Conservation (phyloP, 2,888 invertebrate genomes). For the Eurytoma adleriae region DNA sequence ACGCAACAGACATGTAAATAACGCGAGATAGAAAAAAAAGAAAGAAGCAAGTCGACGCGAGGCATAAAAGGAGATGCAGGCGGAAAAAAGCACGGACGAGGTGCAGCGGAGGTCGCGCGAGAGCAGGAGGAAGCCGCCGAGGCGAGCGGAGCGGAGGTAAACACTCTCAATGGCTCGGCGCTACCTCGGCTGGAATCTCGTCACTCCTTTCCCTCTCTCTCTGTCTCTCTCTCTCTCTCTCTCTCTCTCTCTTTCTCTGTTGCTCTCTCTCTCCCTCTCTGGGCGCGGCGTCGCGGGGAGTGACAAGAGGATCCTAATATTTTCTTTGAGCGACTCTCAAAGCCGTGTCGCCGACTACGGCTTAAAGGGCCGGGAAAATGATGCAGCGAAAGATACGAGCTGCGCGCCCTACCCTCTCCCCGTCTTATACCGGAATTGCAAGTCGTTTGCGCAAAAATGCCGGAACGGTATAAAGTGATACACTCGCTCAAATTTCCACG, state of each 20-base stretch:
- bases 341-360: slow-evolving; percentile 51
- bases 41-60: background rate
- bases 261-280: background rate
- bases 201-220: background rate
- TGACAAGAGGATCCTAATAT: slow-evolving; percentile 66
- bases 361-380: slow-evolving; percentile 41
- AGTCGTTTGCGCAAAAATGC: slow-evolving; percentile 29
- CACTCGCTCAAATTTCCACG: slow-evolving; percentile 10
- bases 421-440: slow-evolving; percentile 1
- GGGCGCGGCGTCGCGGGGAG: slow-evolving; percentile 46
- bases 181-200: background rate
- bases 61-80: slow-evolving; percentile 1
- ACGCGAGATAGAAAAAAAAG: slow-evolving; percentile 1
- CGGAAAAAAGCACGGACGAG: background rate
- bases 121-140: slow-evolving; percentile 35
- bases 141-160: slow-evolving; percentile 38
- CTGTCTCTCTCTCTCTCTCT: background rate
- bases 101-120: slow-evolving; percentile 16
- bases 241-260: too few species aligned
- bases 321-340: slow-evolving; percentile 61
- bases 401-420: background rate
- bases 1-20: slow-evolving; percentile 24
- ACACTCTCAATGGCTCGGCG: slow-evolving; percentile 25
- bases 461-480: background rate
- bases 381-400: slow-evolving; percentile 10